Base-by-base conservation (phyloP, 2,113 vertebrate genomes). In the Hipposideros armiger region DNA sequence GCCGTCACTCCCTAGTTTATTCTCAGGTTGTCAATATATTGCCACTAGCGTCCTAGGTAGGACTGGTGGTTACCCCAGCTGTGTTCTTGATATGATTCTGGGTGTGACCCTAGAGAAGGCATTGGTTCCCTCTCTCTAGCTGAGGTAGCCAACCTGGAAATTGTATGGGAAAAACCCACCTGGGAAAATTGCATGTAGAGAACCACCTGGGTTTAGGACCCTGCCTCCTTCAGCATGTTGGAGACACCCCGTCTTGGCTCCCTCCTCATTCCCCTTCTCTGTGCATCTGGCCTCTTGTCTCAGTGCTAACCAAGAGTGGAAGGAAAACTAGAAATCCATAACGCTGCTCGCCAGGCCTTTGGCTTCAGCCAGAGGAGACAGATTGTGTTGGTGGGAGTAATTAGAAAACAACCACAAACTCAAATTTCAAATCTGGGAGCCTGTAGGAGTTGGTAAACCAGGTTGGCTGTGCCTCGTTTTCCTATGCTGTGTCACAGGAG, bases 351-450 rank as follows among this genome's bases (percentile, higher is more conserved):
- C 77, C 40, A 87, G 97, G 36, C 77, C 76, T 69, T 56, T 50
- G 56, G 64, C 90, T 93, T 73, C 1, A 52, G 64, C 76, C 74
- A 50, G 47, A 70, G 20, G 67, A 90, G 73, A 52, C 83, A 91
- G 83, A 54, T 47, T 85, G 69, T 77, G 50, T 56, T 69, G 42
- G 66, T 80, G 73, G 83, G 45, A 76, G 20, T 80, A 58, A 85
- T 70, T 69, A 73, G 77, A 77, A 92, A 88, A 72, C 36, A 90
- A 60, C 28, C 58, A 7, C 60, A 93, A n/a, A 85, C 84, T 82
- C 2, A 0, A 16, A 28, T 93, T 83, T 93, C 78, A 36, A 47
- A 42, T 82, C 24, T 32, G 2, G 0, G 78, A 88, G 54, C 87
- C 64, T n/a, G 5, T 15, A 80, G 54, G 62, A 47, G 5, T 69